Evolutionary conservation across 2,888 invertebrate genomes (phyloP), one percentile per base, ranked within the genome.

Genomic region (Acronicta alni): DNA sequence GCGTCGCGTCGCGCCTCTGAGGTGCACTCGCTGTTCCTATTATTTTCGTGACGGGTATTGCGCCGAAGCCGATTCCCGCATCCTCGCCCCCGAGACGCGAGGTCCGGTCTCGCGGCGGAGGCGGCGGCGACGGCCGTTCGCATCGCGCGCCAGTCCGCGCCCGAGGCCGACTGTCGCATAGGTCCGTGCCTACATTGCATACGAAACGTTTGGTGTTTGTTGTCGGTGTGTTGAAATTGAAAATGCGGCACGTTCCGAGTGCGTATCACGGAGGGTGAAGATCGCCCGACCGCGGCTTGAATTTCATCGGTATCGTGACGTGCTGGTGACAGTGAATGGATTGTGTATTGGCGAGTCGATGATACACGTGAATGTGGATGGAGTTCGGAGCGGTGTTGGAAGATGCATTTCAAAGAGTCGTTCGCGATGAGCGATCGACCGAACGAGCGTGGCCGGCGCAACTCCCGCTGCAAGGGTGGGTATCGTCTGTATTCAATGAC

Each of bases 41-140:
- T 94, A 94, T 94, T 94, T 94, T 94, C 92, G 93, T 94, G 93
- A 93, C 93, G 93, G 93, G 93, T 93, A 93, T 93, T 93, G 93
- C 94, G 94, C 93, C 92, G 92, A 93, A 94, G 91, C 91, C 92
- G 91, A 92, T 93, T 93, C 93, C 92, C 93, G 93, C 92, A 92
- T 93, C 92, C 94, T 92, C 93, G 92, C 92, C 91, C 87, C 92
- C 91, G 92, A 91, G 93, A 91, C 92, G 91, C 91, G 90, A 92
- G 89, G 93, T 92, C 92, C 92, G 92, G 93, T 92, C 93, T 89
- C 92, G 92, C 89, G 90, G 87, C 88, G 89, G 88, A 86, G 90
- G 91, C 90, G 92, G 91, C 91, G 92, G 91, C 90, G 91, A 89
- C 90, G 90, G 91, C 91, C 88, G 89, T 88, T 91, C 90, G 90